These are phyloP conservation scores for Morinoia aosen DNA, from an alignment of 2,888 invertebrate species.

Conservation along the genomic window DNA sequence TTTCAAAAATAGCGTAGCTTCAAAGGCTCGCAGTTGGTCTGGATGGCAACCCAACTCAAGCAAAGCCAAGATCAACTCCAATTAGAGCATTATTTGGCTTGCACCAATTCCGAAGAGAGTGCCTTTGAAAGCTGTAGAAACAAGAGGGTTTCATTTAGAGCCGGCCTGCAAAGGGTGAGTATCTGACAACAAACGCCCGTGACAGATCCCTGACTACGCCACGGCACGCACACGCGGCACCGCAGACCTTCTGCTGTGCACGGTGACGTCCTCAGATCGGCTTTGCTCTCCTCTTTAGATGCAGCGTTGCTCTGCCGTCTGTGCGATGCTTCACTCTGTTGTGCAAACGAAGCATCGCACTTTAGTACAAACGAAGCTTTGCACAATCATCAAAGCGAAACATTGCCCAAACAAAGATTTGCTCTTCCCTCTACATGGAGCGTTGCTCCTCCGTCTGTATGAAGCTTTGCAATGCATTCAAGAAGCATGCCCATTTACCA, in stretches of 20 bases:
- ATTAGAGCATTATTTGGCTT: constrained; percentile 2
- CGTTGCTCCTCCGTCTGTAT: no score
- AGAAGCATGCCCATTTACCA: no score
- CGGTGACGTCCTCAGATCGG: background rate
- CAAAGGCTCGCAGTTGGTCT: background rate
- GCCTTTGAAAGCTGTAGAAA: background rate
- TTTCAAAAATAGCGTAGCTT: background rate
- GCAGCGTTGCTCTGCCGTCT: background rate
- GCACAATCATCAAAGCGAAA: background rate
- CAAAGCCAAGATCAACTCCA: background rate
- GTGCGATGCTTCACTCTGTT: background rate
- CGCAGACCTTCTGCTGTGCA: background rate
- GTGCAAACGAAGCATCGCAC: background rate
- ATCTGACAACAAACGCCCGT: background rate
- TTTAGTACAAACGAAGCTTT: background rate
- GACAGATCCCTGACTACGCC: background rate
- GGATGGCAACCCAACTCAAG: background rate
- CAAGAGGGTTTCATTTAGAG: constrained; percentile 21
- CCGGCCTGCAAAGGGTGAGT: background rate
- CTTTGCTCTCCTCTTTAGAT: background rate
- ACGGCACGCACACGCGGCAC: background rate
- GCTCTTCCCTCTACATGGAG: no score
- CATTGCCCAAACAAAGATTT: background rate
- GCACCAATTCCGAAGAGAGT: background rate
- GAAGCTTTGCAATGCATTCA: no score